phyloP scores from a whole-genome alignment of 2,888 invertebrate species.

The Synergus itoensis region DNA sequence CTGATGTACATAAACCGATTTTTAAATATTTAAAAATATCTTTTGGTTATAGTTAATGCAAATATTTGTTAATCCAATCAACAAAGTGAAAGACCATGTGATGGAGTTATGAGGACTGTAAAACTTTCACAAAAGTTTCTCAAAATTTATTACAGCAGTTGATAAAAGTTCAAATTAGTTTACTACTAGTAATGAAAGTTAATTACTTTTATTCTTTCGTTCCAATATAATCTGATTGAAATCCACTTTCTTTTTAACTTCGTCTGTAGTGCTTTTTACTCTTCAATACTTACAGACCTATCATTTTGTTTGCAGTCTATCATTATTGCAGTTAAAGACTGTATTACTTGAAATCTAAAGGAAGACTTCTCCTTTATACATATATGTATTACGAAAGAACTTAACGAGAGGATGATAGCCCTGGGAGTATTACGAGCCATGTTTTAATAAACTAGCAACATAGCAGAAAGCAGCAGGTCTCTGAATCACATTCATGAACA shows the following conservation, averaged over 20 bases:
- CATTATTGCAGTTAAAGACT: not conserved
- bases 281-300: not conserved
- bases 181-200: not conserved
- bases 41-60: too few species aligned
- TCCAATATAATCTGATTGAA: not conserved
- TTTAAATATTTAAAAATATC: not conserved
- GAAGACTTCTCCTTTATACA: not conserved
- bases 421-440: not conserved
- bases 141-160: not conserved
- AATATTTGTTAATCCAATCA: too few species aligned
- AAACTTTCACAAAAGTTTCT: not conserved
- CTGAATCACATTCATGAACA: not conserved
- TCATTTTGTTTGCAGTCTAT: not conserved
- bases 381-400: not conserved
- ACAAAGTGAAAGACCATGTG: too few species aligned
- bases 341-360: not conserved
- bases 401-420: conserved; percentile 42
- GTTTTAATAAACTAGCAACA: not conserved
- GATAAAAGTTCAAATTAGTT: not conserved
- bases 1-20: not conserved
- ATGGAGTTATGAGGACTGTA: not conserved
- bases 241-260: not conserved
- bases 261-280: too few species aligned
- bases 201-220: too few species aligned
- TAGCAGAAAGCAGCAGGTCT: not conserved